Evolutionary conservation across 2,888 invertebrate genomes (phyloP), one percentile per base, ranked within the genome.

Genomic region (Sminthurides aquaticus): DNA sequence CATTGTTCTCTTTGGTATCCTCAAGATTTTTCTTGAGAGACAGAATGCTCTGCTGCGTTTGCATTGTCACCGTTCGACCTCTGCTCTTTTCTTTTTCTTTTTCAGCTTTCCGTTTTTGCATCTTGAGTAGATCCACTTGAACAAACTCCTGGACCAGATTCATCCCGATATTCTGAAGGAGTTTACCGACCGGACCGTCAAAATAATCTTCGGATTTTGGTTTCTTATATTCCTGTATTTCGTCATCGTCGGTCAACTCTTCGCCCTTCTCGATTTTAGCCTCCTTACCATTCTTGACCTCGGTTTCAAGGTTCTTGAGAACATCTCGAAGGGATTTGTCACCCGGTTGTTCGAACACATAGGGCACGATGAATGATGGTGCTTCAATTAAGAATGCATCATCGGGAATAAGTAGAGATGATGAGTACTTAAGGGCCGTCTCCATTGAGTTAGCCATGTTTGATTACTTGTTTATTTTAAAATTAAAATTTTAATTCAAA

Each of bases 341-440:
- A 1, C 92, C 90, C 11, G 91, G 90, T 78, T 92, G 92, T 78
- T 93, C 92, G 79, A 92, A 92, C 25, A 93, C 90, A 78, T 93
- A 93, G 57, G 93, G 93, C 73, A 93, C 92, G 77, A 93, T 91
- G 77, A 93, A 92, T 25, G 91, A 92, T 3, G 93, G 92, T 28
- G 92, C 92, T 79, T 93, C 92, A 11, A 93, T 88, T 15, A 93
- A 91, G 78, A 88, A 92, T 88, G 92, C 92, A 75, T 93, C 91
- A 77, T 93, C 92, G 24, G 91, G 91, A 26, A 93, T 73, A 70
- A 72, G 67, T 71, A 75, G 49, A 86, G 83, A 78, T 76, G 84
- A 79, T 74, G 81, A 76, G 68, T 52, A 49, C 49, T 64, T 59
- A 5, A 43, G 3, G 22, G 49, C n/a, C n/a, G n/a, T n/a, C 49